Evolutionary conservation across 1,140 invertebrate species (phyloP), one percentile per base, ranked within the genome.

Genomic region (Polypedilum vanderplanki): DNA sequence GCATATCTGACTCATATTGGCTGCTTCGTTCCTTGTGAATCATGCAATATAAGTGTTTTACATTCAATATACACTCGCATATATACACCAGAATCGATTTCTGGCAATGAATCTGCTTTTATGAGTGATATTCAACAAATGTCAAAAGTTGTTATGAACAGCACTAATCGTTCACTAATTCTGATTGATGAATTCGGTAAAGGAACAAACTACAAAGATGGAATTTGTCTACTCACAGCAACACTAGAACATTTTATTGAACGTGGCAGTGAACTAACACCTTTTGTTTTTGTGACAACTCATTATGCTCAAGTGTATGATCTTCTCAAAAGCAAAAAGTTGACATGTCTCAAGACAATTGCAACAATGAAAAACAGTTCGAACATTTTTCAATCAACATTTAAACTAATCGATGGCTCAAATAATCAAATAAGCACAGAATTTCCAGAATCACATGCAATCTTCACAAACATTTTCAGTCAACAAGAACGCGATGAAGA

Each of bases 101-200:
- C 88, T n/a, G 83, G 88, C 20, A 87, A 88, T 74, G 82, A 93
- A 22, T 94, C 93, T 40, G 87, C 90, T n/a, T 95, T 94, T 82
- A 86, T 91, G 82, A 86, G 89, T 41, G 91, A 94, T 81, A 79
- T 94, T 10, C 87, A 87, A 78, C 77, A 92, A 90, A 87, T 93
- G 80, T 86, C 89, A 7, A 82, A 85, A 20, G 86, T 89, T n/a
- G 77, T 92, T 12, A 82, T 85, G 40, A 85, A 82, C 76, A 87
- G 88, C 1, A 88, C 87, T 1, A 77, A 81, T 0, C 83, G 84
- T 73, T 91, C 91, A 1, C 79, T 96, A 4, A 85, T 95, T 1
- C 84, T 94, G 41, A 85, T 95, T 75, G 93, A 96, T 82, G 93
- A 95, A 82, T 93, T 95, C 85, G 93, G 93, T 0, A 90, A 90